Evolutionary conservation across 2,888 invertebrate genomes (phyloP).

Genomic region (Mesodorylaimus sp.): DNA sequence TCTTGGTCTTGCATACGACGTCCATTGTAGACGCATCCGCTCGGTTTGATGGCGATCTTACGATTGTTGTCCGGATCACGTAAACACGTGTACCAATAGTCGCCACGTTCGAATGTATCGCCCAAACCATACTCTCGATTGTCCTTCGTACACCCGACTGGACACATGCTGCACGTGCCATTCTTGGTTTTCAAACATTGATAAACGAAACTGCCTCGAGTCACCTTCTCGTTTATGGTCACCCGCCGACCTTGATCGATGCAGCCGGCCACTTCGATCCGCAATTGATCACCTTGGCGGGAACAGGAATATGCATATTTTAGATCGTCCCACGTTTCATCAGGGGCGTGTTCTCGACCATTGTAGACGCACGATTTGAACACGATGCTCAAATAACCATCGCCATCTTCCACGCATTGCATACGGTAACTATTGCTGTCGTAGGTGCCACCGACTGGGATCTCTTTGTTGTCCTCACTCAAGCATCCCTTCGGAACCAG

Average conservation of each 20-base stretch:
- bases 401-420: conserved; percentile 11
- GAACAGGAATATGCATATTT: conserved; percentile 20
- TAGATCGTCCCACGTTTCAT: conserved; percentile 12
- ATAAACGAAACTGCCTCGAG: conserved; percentile 12
- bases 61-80: too few species aligned
- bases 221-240: not conserved
- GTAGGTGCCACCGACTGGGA: conserved; percentile 16
- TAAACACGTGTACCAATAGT: conserved; percentile 1
- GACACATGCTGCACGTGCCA: conserved; percentile 21
- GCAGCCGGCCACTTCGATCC: conserved; percentile 18
- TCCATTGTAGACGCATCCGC: too few species aligned
- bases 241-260: conserved; percentile 16
- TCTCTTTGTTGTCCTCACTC: conserved; percentile 14
- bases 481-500: conserved; percentile 20
- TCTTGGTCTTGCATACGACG: too few species aligned
- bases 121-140: conserved; percentile 18
- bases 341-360: conserved; percentile 4
- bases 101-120: conserved; percentile 13
- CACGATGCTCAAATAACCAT: conserved; percentile 18
- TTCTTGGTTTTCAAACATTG: conserved; percentile 20
- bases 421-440: conserved; percentile 17
- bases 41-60: too few species aligned
- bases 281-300: conserved; percentile 18
- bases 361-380: conserved; percentile 17
- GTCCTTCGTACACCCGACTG: conserved; percentile 23